A percentile compares a stretch with the other conserved stretches of the same genome.
These are phyloP conservation scores for Drosophila koepferae DNA, from an alignment of 2,888 invertebrate genomes.

Conservation along the genomic window DNA sequence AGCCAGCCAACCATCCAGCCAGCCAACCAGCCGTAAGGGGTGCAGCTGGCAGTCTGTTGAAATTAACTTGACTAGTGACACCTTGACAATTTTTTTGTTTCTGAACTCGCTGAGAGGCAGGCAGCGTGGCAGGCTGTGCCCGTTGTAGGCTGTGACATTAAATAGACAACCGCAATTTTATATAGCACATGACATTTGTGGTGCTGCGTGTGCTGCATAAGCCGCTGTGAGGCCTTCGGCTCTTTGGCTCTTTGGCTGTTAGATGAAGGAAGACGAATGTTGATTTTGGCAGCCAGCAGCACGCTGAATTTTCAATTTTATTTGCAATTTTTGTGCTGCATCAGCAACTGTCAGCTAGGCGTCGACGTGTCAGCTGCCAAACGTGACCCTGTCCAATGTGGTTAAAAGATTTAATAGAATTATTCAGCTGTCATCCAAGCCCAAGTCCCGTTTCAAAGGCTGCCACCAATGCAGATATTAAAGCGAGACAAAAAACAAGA, in stretches of 20 bases:
- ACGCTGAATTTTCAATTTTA: constrained; percentile 69
- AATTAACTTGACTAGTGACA: constrained; percentile 79
- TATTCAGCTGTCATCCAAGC: constrained; percentile 26
- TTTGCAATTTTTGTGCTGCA: constrained; percentile 65
- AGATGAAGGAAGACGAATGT: constrained; percentile 60
- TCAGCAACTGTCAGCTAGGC: constrained; percentile 67
- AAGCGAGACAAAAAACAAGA: constrained; percentile 7
- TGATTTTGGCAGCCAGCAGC: constrained; percentile 71
- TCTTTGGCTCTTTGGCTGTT: constrained; percentile 8
- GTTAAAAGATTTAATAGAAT: constrained; percentile 62
- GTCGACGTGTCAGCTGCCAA: constrained; percentile 63
- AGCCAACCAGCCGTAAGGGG: background rate
- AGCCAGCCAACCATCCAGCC: background rate
- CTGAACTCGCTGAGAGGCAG: constrained; percentile 31
- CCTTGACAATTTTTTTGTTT: constrained; percentile 74
- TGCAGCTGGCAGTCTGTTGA: constrained; percentile 26
- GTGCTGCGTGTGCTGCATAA: constrained; percentile 57
- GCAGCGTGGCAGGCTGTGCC: background rate
- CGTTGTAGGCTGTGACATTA: constrained; percentile 40
- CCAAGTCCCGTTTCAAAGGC: constrained; percentile 1
- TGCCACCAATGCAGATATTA: constrained; percentile 36
- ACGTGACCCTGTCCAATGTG: constrained; percentile 75
- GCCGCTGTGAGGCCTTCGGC: constrained; percentile 7
- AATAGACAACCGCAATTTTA: constrained; percentile 57
- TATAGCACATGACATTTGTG: constrained; percentile 62